A percentile compares a stretch with the other conserved stretches of the same genome.
phyloP scores from a whole-genome alignment of 35 echinoderm and acorn worm genomes.

The Eucidaris tribuloides region DNA sequence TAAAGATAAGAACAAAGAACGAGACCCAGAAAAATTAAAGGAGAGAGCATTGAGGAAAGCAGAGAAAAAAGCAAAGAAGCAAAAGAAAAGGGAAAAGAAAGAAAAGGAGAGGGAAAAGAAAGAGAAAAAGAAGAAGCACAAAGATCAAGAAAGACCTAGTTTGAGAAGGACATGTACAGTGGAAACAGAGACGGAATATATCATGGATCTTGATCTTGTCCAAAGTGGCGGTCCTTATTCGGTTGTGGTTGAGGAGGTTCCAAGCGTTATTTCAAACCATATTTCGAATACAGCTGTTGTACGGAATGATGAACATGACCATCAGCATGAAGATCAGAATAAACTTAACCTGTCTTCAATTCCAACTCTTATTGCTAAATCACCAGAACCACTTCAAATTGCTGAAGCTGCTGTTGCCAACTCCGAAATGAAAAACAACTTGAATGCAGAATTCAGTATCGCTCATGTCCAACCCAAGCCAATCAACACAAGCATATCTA shows the following conservation, averaged over 20 bases:
- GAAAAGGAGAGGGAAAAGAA: constrained; percentile 64
- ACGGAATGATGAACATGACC: not conserved
- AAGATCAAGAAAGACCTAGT: constrained; percentile 28
- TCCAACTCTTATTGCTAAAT: constrained; percentile 9
- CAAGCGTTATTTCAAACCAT: not conserved
- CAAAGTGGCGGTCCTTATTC: not conserved
- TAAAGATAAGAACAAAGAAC: constrained; percentile 41
- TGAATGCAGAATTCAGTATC: not conserved
- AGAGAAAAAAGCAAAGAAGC: constrained; percentile 21
- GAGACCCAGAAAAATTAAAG: constrained; percentile 26
- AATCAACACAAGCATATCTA: not conserved
- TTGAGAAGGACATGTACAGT: not conserved
- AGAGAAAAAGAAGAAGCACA: constrained; percentile 53
- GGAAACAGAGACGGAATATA: constrained; percentile 28
- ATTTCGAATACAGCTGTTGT: not conserved
- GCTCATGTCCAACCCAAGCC: not conserved
- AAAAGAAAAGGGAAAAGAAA: constrained; percentile 59
- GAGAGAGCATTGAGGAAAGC: constrained; percentile 22
- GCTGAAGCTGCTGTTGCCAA: constrained; percentile 16
- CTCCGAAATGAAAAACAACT: not conserved
- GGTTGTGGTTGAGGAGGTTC: not conserved
- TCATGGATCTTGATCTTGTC: not conserved
- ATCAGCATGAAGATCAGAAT: not conserved
- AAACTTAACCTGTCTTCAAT: not conserved
- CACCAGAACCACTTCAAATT: constrained; percentile 21